Evolutionary conservation across 2,797 vertebrate species (phyloP).

Genomic region (Gallinago stenura): DNA sequence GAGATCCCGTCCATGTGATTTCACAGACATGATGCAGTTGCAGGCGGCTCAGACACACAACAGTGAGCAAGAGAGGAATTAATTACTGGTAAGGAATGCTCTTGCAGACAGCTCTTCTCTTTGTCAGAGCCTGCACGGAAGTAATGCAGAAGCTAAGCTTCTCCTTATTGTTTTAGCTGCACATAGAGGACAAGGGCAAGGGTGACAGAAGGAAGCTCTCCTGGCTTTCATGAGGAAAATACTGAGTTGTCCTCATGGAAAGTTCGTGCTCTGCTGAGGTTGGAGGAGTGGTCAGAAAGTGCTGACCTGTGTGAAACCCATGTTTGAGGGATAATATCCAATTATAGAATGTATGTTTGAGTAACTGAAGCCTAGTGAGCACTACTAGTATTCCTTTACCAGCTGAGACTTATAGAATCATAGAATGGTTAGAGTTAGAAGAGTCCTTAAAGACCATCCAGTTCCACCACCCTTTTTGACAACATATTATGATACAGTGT

Average conservation of each 20-base stretch:
- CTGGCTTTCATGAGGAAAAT: background rate
- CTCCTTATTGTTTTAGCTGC: background rate
- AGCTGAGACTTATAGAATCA: background rate
- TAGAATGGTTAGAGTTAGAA: too few relatives aligned
- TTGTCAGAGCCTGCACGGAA: background rate
- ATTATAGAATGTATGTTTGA: background rate
- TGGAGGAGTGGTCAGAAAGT: background rate
- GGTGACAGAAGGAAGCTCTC: background rate
- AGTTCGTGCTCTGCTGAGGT: background rate
- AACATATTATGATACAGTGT: accelerated
- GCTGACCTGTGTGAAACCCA: background rate
- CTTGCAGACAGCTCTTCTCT: background rate
- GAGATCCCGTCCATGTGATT: slow-evolving; percentile 44
- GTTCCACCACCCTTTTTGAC: background rate
- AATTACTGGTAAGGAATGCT: slow-evolving; percentile 18
- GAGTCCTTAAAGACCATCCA: too few relatives aligned
- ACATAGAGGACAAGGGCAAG: background rate
- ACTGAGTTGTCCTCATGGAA: background rate
- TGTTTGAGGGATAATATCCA: background rate
- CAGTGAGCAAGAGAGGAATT: slow-evolving; percentile 12
- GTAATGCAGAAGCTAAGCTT: background rate
- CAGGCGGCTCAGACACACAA: background rate
- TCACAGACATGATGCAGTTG: slow-evolving; percentile 41
- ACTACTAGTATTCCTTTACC: background rate
- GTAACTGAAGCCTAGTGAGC: background rate